Percentiles rank a stretch among this genome's conserved stretches.
These are phyloP conservation scores for Crotalus tigris DNA, from an alignment of 2,113 vertebrate species.

Conservation along the genomic window DNA sequence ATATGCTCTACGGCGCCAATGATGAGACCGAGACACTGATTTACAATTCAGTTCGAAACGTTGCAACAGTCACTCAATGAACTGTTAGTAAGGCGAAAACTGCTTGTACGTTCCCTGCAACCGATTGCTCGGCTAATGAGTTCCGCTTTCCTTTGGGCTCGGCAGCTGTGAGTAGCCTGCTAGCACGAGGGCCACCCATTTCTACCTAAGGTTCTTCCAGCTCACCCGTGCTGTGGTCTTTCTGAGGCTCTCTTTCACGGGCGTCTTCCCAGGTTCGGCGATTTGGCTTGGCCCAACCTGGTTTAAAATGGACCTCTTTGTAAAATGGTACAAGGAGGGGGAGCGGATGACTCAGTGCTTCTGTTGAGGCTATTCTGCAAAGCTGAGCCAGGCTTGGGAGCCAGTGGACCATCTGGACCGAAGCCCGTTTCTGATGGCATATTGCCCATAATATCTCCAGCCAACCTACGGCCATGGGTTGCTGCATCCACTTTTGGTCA, in stretches of 20 bases:
- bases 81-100: no score
- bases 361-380: background rate
- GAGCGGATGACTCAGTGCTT: no score
- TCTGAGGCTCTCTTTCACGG: background rate
- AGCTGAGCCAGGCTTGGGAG: background rate
- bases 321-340: background rate
- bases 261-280: background rate
- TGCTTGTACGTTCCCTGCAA: background rate
- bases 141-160: no score
- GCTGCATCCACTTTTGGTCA: no score
- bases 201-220: background rate
- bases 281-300: background rate
- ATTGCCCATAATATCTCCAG: background rate
- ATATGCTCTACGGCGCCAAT: no score
- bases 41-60: no score
- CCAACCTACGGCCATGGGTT: background rate
- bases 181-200: background rate
- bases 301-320: background rate
- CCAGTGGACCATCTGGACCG: no score
- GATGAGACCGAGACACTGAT: no score
- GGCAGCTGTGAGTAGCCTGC: no score
- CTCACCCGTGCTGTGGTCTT: background rate
- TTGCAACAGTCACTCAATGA: no score
- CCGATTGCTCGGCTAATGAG: background rate
- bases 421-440: background rate